Evolutionary conservation across 1,140 invertebrate species (phyloP).

Genomic region (Acromyrmex echinatior): DNA sequence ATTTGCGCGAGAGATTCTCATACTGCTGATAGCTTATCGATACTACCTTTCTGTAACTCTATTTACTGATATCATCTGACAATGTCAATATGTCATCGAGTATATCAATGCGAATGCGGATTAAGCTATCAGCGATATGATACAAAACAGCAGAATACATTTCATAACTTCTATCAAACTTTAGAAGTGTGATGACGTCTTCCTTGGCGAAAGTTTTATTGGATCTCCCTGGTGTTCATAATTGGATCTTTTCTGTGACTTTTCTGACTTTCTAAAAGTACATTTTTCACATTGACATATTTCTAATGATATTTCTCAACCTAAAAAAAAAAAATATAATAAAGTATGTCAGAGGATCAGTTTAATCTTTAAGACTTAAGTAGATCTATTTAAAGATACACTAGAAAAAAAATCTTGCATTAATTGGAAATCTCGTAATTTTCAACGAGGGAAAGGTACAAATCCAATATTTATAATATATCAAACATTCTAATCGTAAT

Average conservation of each 20-base stretch:
- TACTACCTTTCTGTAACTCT: not conserved
- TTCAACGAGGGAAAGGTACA: too few species aligned
- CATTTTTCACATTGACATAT: not conserved
- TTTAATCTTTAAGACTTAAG: too few species aligned
- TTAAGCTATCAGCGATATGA: slow-evolving; percentile 22
- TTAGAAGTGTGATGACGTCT: not conserved
- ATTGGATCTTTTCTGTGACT: slow-evolving; percentile 17
- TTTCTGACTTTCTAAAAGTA: not conserved
- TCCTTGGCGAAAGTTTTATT: slow-evolving; percentile 33
- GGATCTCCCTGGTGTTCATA: not conserved
- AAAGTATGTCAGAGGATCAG: too few species aligned
- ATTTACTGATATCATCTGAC: slow-evolving; percentile 9
- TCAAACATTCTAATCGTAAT: too few species aligned
- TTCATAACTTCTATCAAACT: slow-evolving; percentile 21
- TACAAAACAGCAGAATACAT: not conserved
- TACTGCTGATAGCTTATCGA: slow-evolving; percentile 14
- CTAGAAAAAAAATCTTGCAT: too few species aligned
- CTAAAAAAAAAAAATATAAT: too few species aligned
- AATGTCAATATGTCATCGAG: slow-evolving; percentile 3
- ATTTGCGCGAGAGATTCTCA: slow-evolving; percentile 3
- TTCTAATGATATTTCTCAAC: not conserved
- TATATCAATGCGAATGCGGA: slow-evolving; percentile 11
- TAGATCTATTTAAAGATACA: too few species aligned
- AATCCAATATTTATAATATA: too few species aligned
- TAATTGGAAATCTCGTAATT: too few species aligned